These are phyloP conservation scores for Hylyphantes graminicola DNA, from an alignment of 1,140 invertebrate species.

Conservation along the genomic window DNA sequence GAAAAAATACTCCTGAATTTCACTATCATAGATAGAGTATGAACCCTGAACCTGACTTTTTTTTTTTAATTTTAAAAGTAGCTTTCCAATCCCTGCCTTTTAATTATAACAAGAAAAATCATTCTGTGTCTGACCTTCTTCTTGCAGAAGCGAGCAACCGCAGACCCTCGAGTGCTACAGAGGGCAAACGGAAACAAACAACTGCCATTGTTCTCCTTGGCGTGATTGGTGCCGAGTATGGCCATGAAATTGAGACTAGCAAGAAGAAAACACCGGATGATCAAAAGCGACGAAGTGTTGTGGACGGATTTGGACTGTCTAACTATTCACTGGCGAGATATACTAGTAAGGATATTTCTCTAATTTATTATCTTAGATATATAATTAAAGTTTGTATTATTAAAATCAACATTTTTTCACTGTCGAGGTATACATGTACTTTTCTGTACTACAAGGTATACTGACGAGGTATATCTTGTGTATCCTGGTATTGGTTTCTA, in stretches of 20 bases:
- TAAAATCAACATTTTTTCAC: no score
- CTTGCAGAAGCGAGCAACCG: constrained; percentile 72
- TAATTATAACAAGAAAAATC: not conserved
- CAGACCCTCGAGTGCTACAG: constrained; percentile 84
- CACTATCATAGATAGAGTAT: no score
- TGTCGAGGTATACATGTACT: no score
- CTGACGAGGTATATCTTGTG: no score
- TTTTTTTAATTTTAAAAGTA: no score
- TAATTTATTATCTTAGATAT: no score
- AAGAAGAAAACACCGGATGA: constrained; percentile 69
- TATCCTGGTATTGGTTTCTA: no score
- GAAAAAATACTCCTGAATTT: no score
- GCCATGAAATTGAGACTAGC: constrained; percentile 69
- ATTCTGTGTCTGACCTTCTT: constrained; percentile 31
- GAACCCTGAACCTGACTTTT: no score
- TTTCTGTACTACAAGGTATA: no score
- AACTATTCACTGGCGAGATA: constrained; percentile 91
- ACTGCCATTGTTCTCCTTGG: constrained; percentile 96
- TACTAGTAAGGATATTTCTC: constrained; percentile 75
- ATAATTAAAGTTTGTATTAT: no score
- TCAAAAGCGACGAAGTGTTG: constrained; percentile 79
- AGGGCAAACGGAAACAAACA: constrained; percentile 93
- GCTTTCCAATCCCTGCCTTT: no score
- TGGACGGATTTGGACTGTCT: constrained; percentile 90
- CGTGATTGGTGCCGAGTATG: constrained; percentile 98